Evolutionary conservation across 1,140 invertebrate genomes (phyloP).

Genomic region (Trachymyrmex septentrionalis): DNA sequence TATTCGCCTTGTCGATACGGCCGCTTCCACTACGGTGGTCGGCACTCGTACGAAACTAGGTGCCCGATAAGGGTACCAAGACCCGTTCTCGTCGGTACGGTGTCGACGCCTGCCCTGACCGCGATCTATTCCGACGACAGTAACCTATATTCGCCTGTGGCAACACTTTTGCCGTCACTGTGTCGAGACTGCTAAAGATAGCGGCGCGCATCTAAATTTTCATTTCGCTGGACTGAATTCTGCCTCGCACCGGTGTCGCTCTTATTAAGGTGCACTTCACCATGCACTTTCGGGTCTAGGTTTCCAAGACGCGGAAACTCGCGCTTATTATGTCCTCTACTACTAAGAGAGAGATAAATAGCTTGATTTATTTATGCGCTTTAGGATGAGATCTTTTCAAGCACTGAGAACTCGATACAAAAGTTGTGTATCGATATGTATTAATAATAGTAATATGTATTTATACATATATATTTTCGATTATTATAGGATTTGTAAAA

Average conservation of each 20-base stretch:
- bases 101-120: slow-evolving; percentile 50
- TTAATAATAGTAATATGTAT: too few relatives aligned
- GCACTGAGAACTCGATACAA: too few relatives aligned
- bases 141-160: slow-evolving; percentile 74
- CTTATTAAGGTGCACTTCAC: slow-evolving; percentile 43
- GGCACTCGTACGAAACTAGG: background rate
- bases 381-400: too few relatives aligned
- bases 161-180: slow-evolving; percentile 68
- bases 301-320: slow-evolving; percentile 24
- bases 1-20: slow-evolving; percentile 11
- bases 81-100: slow-evolving; percentile 52
- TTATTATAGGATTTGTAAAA: too few relatives aligned
- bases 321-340: background rate
- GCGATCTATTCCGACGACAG: slow-evolving; percentile 74
- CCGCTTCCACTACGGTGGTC: background rate
- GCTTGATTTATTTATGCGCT: too few relatives aligned
- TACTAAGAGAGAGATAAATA: background rate
- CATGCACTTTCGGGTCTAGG: slow-evolving; percentile 48
- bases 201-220: slow-evolving; percentile 76
- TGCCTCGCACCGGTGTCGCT: slow-evolving; percentile 30
- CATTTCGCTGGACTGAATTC: slow-evolving; percentile 75
- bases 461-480: too few relatives aligned
- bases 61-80: slow-evolving; percentile 32
- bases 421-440: too few relatives aligned
- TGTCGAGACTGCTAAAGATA: slow-evolving; percentile 73